Percentiles rank a stretch among this genome's conserved stretches.
These are phyloP conservation scores for Scytalopus superciliaris DNA, from an alignment of 2,113 vertebrate genomes.

Conservation along the genomic window DNA sequence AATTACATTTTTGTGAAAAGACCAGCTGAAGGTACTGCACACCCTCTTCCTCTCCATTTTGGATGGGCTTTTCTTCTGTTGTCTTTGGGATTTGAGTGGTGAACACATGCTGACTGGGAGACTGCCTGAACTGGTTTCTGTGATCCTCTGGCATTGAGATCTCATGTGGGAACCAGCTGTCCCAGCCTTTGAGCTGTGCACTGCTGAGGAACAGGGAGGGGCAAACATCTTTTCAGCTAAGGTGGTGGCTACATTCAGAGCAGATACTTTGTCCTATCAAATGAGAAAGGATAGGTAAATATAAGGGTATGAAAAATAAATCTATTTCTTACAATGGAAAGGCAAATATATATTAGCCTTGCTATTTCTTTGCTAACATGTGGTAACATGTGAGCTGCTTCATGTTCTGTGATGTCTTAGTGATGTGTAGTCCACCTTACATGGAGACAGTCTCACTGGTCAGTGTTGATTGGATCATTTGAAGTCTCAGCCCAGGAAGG, in stretches of 20 bases:
- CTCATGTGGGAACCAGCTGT: rapidly evolving
- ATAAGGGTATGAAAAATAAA: background rate
- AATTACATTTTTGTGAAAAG: background rate
- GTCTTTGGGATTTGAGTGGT: background rate
- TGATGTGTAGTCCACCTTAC: background rate
- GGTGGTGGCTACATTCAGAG: background rate
- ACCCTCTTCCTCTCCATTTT: background rate
- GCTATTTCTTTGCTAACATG: background rate
- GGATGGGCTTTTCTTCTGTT: background rate
- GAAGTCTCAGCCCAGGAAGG: rapidly evolving
- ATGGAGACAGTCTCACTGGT: background rate
- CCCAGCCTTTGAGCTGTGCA: background rate
- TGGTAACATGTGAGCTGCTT: background rate
- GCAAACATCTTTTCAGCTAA: background rate
- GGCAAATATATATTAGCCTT: background rate
- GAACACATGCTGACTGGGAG: background rate
- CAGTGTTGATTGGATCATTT: rapidly evolving
- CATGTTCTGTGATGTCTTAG: background rate
- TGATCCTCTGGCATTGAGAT: background rate
- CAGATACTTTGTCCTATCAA: background rate
- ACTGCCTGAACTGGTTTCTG: rapidly evolving
- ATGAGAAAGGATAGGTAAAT: background rate
- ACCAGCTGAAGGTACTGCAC: background rate
- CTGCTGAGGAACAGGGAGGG: background rate
- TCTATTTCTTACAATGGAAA: background rate